Evolutionary conservation across 2,113 vertebrate species (phyloP), one percentile per base, ranked within the genome.

Genomic region (Neolamprologus cancellatus): DNA sequence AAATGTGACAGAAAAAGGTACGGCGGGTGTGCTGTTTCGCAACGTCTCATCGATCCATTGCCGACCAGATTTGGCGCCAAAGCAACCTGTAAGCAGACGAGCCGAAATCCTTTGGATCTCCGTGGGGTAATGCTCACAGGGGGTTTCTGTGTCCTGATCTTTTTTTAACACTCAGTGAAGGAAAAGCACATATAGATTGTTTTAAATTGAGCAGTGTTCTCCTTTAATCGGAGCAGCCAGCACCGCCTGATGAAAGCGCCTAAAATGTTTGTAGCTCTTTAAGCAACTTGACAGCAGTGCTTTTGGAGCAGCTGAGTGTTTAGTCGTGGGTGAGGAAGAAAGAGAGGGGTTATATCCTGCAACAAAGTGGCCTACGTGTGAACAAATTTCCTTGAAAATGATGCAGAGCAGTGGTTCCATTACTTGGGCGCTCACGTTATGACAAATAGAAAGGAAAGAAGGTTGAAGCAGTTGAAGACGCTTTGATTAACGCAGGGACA

Each of bases 251-350:
- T 93, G 87, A 93, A 93, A 91, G 82, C 86, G 78, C 84, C 90
- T 84, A 83, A 92, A 93, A 90, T 92, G 91, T 91, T 92, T 93
- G 90, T 84, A 76, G 74, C 87, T 83, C 87, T 91, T 86, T 87
- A 81, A 88, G 84, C 80, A 85, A 89, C 83, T 91, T 89, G 92
- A 94, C 91, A 91, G 91, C 86, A 50, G 25, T 52, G 88, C 57
- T n/a, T 85, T 81, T 74, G 57, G 69, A 81, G 82, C 85, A 69
- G 82, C 25, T 78, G 76, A 55, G 87, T 61, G 14, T 89, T 82
- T 74, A 57, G 46, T 10, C n/a, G 78, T 36, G 41, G 46, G 52
- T 36, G 48, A 82, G 23, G 34, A 69, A 61, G 52, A 86, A 87
- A 79, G 32, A 74, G 18, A 76, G 61, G 76, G 36, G 64, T 71